These are phyloP conservation scores for Meloidogyne chitwoodi DNA, from an alignment of 1,140 invertebrate species.

Conservation along the genomic window DNA sequence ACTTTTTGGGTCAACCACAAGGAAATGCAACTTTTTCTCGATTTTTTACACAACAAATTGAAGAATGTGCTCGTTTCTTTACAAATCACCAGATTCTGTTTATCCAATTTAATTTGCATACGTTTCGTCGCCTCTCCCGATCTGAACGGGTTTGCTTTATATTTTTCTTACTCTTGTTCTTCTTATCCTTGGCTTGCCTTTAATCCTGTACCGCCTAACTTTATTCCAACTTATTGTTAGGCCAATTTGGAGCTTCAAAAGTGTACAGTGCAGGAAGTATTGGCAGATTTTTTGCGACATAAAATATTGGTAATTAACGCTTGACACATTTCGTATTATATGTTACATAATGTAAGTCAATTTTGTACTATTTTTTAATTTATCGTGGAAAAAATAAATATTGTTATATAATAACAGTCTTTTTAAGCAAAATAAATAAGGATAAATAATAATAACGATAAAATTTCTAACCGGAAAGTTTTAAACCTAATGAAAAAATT, in stretches of 20 bases:
- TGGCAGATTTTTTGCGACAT: neutral
- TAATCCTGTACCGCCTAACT: neutral
- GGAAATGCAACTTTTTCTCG: neutral
- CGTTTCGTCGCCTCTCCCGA: slow-evolving; percentile 24
- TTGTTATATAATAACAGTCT: neutral
- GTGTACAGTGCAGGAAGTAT: slow-evolving; percentile 8
- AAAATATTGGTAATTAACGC: neutral
- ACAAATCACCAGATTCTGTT: slow-evolving; percentile 21
- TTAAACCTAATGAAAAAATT: neutral
- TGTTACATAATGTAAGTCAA: neutral
- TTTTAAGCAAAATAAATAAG: neutral
- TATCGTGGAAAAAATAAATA: no score
- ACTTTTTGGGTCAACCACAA: slow-evolving; percentile 3
- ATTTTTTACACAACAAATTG: neutral
- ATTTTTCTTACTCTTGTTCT: neutral
- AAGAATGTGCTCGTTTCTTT: slow-evolving; percentile 25
- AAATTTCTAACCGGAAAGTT: no score
- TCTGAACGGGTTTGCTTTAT: slow-evolving; percentile 13
- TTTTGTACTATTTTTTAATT: neutral
- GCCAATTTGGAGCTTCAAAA: slow-evolving; percentile 3
- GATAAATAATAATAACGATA: neutral
- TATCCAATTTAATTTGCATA: slow-evolving; percentile 35
- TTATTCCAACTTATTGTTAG: neutral
- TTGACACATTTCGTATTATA: neutral
- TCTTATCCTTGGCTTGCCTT: no score